These are phyloP conservation scores for Calidris pugnax DNA, from an alignment of 2,113 vertebrate genomes.

Conservation along the genomic window DNA sequence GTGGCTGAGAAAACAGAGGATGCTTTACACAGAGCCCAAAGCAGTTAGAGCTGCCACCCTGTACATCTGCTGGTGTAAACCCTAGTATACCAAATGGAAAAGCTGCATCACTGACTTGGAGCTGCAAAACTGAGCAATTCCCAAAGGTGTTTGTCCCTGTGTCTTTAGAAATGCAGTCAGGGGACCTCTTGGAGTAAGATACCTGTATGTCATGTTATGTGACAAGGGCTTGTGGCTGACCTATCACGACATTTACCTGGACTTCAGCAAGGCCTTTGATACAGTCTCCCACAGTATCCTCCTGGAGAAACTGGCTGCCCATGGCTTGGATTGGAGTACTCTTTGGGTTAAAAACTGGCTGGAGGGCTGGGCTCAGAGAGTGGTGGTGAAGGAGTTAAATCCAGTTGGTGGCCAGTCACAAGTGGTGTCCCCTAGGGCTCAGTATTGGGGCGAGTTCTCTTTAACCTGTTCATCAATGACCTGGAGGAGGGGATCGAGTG, in stretches of 20 bases:
- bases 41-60: background rate
- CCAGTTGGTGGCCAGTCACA: no score
- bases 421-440: no score
- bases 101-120: background rate
- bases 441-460: no score
- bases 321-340: no score
- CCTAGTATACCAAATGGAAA: background rate
- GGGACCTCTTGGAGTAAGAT: background rate
- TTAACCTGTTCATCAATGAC: no score
- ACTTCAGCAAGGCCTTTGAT: no score
- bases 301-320: no score
- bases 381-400: no score
- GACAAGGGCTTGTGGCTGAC: background rate
- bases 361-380: no score
- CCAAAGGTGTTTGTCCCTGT: background rate
- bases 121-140: background rate
- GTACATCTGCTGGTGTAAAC: background rate
- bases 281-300: no score
- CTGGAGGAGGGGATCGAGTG: no score
- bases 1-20: background rate
- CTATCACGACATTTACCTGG: background rate
- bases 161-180: background rate
- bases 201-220: fast-evolving
- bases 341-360: no score
- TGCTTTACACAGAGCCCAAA: background rate